These are phyloP conservation scores for Nymphalis urticae DNA, from an alignment of 2,888 invertebrate genomes.

Conservation along the genomic window DNA sequence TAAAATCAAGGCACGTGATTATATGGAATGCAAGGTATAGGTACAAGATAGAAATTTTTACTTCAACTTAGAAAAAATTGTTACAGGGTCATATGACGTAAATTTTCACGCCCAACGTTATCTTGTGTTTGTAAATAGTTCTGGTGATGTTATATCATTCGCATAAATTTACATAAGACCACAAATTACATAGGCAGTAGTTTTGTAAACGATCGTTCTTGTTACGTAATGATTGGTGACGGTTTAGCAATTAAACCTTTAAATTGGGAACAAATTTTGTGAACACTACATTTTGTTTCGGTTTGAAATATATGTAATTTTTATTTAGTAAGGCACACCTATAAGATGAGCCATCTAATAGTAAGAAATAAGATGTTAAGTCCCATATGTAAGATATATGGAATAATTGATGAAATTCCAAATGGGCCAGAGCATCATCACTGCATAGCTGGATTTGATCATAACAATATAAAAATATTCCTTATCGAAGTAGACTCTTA, in stretches of 20 bases:
- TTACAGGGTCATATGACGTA: constrained; percentile 21
- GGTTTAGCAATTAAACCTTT: constrained; percentile 1
- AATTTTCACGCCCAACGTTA: constrained; percentile 7
- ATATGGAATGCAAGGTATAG: not conserved
- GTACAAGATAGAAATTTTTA: not conserved
- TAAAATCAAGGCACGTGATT: not conserved
- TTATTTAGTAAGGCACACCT: not conserved
- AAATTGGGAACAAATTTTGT: not conserved
- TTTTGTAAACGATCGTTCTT: constrained; percentile 3
- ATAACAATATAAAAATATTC: no score
- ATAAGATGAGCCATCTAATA: no score
- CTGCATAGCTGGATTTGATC: no score
- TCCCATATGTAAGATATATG: no score
- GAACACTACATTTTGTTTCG: not conserved
- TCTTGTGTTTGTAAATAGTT: constrained; percentile 2
- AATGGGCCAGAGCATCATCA: no score
- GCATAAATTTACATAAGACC: constrained; percentile 20
- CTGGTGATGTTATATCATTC: constrained; percentile 16
- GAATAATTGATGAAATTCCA: no score
- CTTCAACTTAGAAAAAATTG: constrained; percentile 11
- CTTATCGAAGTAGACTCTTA: no score
- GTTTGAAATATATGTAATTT: not conserved
- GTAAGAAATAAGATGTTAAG: no score
- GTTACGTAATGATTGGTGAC: constrained; percentile 2
- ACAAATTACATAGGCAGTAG: constrained; percentile 10